Evolutionary conservation across 2,888 invertebrate species (phyloP).

Genomic region (Strigamia transsilvanica): DNA sequence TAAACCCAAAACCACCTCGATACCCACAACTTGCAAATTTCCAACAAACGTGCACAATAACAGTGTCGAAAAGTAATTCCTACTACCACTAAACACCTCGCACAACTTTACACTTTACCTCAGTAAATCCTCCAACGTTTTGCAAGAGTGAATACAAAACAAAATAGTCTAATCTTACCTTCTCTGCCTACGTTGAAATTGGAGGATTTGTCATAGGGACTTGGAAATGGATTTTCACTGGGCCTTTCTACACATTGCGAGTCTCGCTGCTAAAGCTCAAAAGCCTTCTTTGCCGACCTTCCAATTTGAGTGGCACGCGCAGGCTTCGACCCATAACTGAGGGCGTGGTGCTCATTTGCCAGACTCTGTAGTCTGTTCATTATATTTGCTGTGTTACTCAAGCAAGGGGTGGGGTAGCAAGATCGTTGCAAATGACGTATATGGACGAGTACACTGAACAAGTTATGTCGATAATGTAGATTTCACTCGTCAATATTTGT

Average conservation of each 20-base stretch:
- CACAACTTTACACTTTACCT: conserved; percentile 33
- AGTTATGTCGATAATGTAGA: neutral
- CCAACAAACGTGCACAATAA: neutral
- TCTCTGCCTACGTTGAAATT: conserved; percentile 29
- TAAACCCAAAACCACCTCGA: neutral
- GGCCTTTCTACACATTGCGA: conserved; percentile 32
- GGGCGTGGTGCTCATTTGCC: conserved; percentile 45
- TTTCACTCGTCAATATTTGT: neutral
- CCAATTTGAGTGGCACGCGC: conserved; percentile 48
- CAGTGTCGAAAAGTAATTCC: conserved; percentile 18
- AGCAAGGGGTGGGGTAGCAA: conserved; percentile 12
- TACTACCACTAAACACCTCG: neutral
- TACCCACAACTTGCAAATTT: neutral
- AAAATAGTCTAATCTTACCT: conserved; percentile 43
- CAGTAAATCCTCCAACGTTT: conserved; percentile 23
- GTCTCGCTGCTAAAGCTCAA: conserved; percentile 46
- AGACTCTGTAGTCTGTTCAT: conserved; percentile 30
- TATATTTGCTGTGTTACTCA: conserved; percentile 23
- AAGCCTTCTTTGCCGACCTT: conserved; percentile 49
- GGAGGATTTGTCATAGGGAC: conserved; percentile 49
- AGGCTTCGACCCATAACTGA: conserved; percentile 49
- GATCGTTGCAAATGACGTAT: neutral
- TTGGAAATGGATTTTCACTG: conserved; percentile 45
- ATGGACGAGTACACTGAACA: neutral
- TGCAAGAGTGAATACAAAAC: conserved; percentile 49